Percentiles rank a stretch among this genome's conserved stretches.
These are phyloP conservation scores for Phoxinus phoxinus DNA, from an alignment of 2,113 vertebrate genomes.

Conservation along the genomic window DNA sequence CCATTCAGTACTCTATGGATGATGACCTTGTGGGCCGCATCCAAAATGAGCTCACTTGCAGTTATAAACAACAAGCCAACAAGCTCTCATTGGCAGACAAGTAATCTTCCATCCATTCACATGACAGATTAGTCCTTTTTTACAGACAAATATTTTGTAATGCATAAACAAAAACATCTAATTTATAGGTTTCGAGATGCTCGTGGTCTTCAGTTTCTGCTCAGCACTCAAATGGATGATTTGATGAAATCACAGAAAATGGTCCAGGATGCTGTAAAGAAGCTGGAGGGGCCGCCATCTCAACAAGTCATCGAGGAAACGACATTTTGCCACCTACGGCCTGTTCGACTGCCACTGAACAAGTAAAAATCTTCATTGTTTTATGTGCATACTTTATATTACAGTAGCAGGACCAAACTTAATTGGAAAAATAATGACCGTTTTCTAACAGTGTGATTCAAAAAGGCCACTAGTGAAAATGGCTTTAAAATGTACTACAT, in stretches of 20 bases:
- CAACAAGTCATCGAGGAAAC: constrained; percentile 93
- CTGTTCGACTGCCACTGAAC: constrained; percentile 90
- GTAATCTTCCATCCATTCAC: constrained; percentile 68
- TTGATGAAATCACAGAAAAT: constrained; percentile 90
- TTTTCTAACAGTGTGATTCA: not conserved
- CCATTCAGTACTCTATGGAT: constrained; percentile 84
- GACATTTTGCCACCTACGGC: constrained; percentile 79
- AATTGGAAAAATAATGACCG: not conserved
- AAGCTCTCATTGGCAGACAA: constrained; percentile 96
- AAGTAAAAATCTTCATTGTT: constrained; percentile 78
- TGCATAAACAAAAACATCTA: not conserved
- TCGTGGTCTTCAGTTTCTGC: constrained; percentile 89
- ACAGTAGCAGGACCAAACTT: not conserved
- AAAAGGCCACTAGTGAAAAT: not conserved
- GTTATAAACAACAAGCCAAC: constrained; percentile 89
- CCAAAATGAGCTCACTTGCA: constrained; percentile 90
- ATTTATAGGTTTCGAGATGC: constrained; percentile 88
- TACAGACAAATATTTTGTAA: not conserved
- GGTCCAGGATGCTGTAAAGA: constrained; percentile 90
- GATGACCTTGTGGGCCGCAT: constrained; percentile 92
- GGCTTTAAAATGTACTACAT: not conserved
- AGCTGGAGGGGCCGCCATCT: constrained; percentile 89
- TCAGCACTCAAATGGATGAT: constrained; percentile 90
- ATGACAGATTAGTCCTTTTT: not conserved
- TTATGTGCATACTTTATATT: constrained; percentile 8